Conservation (phyloP, 2,888 invertebrate genomes). For the Magallana nippona region DNA sequence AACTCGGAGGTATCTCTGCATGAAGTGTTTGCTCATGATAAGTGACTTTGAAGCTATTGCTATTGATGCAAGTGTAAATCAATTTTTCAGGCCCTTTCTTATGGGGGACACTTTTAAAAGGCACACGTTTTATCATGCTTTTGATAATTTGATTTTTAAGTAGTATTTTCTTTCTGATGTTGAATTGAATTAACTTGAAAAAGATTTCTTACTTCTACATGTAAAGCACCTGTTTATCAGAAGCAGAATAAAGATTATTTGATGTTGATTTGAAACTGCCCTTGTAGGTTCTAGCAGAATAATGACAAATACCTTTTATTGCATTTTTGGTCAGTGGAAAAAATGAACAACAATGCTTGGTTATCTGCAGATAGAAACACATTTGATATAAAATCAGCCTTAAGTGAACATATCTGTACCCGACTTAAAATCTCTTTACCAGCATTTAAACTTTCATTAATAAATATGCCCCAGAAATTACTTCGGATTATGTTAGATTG, state of each 20-base stretch:
- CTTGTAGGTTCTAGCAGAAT: not conserved
- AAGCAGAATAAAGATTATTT: constrained; percentile 3
- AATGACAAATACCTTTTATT: too few species aligned
- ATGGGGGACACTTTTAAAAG: constrained; percentile 23
- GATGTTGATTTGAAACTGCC: not conserved
- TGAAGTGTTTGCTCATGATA: constrained; percentile 21
- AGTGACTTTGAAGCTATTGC: constrained; percentile 25
- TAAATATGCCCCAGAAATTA: too few species aligned
- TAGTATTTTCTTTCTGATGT: constrained; percentile 19
- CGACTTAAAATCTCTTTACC: too few species aligned
- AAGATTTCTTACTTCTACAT: not conserved
- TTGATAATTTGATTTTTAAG: constrained; percentile 26
- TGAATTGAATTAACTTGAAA: not conserved
- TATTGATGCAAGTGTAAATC: constrained; percentile 25
- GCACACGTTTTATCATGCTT: constrained; percentile 10
- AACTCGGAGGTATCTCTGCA: not conserved
- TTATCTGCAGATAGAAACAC: too few species aligned
- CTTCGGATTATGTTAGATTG: too few species aligned
- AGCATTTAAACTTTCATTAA: too few species aligned
- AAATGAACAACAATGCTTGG: too few species aligned
- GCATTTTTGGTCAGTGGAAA: too few species aligned
- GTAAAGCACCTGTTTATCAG: constrained; percentile 23
- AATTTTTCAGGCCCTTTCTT: constrained; percentile 10
- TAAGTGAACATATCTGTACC: too few species aligned
- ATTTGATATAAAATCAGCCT: too few species aligned